Evolutionary conservation across 2,797 vertebrate genomes (phyloP), one percentile per base, ranked within the genome.

Genomic region (Spondyliosoma cantharus): DNA sequence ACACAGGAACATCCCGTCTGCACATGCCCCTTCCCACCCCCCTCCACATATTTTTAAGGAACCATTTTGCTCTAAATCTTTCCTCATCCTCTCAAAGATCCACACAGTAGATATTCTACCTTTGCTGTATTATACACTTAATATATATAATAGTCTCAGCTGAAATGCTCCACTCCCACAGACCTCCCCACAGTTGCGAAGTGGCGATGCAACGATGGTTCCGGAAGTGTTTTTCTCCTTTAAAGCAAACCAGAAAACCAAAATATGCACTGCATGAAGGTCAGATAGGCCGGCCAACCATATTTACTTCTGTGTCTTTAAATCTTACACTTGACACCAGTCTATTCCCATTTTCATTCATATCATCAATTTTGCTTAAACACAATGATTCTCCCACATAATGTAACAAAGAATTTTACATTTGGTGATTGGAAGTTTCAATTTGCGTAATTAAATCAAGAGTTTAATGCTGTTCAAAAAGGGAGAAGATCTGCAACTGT

Each of bases 51-150:
- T 85, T 81, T 59, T 56, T 57, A 84, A 87, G 65, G 73, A 89
- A 87, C 85, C 83, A 81, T 88, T 8, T 82, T 72, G 84, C 81
- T 84, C 69, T 46, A 67, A 54, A 69, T 50, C 78, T 83, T 80
- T 56, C 65, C 43, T 76, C 64, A 57, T 76, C 71, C 71, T 82
- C 67, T 90, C 32, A 81, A 89, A 90, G 87, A 93, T 92, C 89
- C 91, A 92, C 92, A 93, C 91, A 91, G 91, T 87, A 93, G 88
- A 94, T 91, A 88, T 80, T 91, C 91, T 87, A 91, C 90, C 82
- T 91, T 88, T 74, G 86, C 87, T 87, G 90, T 87, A 87, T 88
- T 84, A 85, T 88, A 93, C 90, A 93, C 72, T 53, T 86, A 80
- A 88, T 89, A 92, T 86, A 91, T 89, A 88, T 87, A 89, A 92